These are phyloP conservation scores for Hemistola chrysoprasaria DNA, from an alignment of 2,888 invertebrate species.

Conservation along the genomic window DNA sequence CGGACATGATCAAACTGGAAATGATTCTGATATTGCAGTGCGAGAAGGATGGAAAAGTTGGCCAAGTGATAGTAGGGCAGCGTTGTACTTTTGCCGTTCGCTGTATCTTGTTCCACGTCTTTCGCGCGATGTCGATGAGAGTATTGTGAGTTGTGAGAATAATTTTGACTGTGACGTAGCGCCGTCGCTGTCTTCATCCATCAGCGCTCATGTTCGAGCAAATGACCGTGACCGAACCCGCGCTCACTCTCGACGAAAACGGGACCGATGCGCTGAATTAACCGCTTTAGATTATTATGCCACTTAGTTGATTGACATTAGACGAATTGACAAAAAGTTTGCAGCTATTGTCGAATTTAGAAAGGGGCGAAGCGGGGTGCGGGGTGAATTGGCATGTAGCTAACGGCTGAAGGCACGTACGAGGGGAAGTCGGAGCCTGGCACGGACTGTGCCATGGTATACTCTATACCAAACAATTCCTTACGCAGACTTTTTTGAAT, in stretches of 20 bases:
- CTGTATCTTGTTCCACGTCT: conserved; percentile 6
- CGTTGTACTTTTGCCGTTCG: conserved; percentile 21
- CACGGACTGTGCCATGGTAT: conserved; percentile 52
- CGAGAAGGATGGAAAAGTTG: conserved; percentile 30
- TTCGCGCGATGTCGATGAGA: conserved; percentile 24
- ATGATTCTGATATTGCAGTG: conserved; percentile 6
- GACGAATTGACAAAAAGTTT: conserved; percentile 33
- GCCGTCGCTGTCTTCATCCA: conserved; percentile 34
- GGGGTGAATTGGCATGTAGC: conserved; percentile 42
- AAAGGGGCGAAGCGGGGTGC: conserved; percentile 35
- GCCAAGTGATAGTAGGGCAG: conserved; percentile 75
- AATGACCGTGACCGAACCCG: conserved; percentile 63
- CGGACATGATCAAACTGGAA: conserved; percentile 13
- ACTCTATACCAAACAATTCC: conserved; percentile 48
- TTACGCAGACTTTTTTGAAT: conserved; percentile 60
- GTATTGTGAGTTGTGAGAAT: conserved; percentile 46
- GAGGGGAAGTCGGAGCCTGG: conserved; percentile 69
- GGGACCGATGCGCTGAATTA: conserved; percentile 39
- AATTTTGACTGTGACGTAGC: conserved; percentile 5
- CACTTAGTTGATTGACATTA: conserved; percentile 41
- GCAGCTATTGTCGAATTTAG: conserved; percentile 33
- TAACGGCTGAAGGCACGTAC: conserved; percentile 55
- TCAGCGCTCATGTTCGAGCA: conserved; percentile 43
- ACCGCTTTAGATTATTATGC: conserved; percentile 39
- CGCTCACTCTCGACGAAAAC: conserved; percentile 63